These are phyloP conservation scores for Oithona nana DNA, from an alignment of 2,888 invertebrate species.

Conservation along the genomic window DNA sequence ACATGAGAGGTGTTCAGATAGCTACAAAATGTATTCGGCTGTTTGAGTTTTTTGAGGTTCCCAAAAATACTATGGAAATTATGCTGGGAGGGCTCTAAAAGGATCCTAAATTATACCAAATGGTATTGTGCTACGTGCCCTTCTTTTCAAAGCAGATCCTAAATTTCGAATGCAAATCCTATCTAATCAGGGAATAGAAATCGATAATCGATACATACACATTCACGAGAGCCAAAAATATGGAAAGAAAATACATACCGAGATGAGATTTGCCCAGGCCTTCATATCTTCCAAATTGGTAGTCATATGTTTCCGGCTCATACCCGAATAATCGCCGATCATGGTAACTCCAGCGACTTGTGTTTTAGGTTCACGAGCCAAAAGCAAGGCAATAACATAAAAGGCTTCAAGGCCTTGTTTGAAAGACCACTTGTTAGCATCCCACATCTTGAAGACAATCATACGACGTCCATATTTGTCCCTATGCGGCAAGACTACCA, in stretches of 20 bases:
- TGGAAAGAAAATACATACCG: neutral
- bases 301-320: neutral
- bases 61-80: too few relatives aligned
- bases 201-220: too few relatives aligned
- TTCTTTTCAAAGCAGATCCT: too few relatives aligned
- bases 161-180: too few relatives aligned
- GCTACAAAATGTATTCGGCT: neutral
- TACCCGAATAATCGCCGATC: neutral
- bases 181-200: too few relatives aligned
- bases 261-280: neutral
- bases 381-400: neutral
- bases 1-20: neutral
- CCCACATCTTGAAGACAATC: neutral
- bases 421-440: neutral
- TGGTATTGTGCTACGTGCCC: too few relatives aligned
- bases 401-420: neutral
- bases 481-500: neutral
- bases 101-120: too few relatives aligned
- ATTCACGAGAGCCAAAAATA: too few relatives aligned
- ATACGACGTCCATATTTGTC: constrained; percentile 5
- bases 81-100: too few relatives aligned
- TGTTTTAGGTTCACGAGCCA: neutral
- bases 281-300: neutral
- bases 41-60: too few relatives aligned
- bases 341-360: neutral